Evolutionary conservation across 1,140 invertebrate species (phyloP).

Genomic region (Chironomus tepperi): DNA sequence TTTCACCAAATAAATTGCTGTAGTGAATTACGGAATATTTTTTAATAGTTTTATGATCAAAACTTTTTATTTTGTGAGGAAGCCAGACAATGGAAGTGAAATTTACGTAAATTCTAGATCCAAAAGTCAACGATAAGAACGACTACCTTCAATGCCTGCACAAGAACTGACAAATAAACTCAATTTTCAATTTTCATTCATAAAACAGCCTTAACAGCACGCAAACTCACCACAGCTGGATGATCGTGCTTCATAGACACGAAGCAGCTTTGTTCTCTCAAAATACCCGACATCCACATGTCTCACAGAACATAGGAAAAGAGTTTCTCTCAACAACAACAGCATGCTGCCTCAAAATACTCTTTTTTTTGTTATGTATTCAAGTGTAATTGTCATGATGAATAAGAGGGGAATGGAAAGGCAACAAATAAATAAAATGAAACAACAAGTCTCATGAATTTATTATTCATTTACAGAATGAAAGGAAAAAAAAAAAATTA

Average conservation of each 20-base stretch:
- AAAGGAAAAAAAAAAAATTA: not conserved
- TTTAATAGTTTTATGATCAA: slow-evolving; percentile 9
- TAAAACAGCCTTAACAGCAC: not conserved
- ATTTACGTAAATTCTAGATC: not conserved
- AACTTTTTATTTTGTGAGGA: not conserved
- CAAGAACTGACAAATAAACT: not conserved
- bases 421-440: not conserved
- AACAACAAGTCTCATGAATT: slow-evolving; percentile 22
- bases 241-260: not conserved
- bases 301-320: no score
- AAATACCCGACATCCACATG: no score
- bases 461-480: slow-evolving; percentile 12
- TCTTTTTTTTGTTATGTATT: not conserved
- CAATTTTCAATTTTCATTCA: not conserved
- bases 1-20: not conserved
- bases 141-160: not conserved
- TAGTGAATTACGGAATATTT: not conserved
- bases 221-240: not conserved
- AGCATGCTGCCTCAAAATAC: not conserved
- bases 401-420: not conserved
- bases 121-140: not conserved
- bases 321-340: not conserved
- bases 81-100: not conserved
- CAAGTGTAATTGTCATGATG: slow-evolving; percentile 5
- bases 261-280: not conserved